phyloP scores from a whole-genome alignment of 2,888 invertebrate genomes.

The Cheilosia variabilis region DNA sequence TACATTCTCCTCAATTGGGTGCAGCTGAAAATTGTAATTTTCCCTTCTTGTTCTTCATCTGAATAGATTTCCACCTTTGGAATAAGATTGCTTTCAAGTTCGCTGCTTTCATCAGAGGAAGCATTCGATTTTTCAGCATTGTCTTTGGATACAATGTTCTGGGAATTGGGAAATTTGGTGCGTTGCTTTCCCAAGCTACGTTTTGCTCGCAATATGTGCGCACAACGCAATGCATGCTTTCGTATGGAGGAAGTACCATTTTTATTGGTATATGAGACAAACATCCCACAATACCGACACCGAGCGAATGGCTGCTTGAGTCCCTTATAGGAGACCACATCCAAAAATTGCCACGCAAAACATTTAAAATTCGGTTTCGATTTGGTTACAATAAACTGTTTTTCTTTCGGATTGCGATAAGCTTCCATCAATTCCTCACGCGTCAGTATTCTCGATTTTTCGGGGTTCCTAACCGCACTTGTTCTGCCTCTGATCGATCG shows the following conservation, averaged over 20 bases:
- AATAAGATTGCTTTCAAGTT: constrained; percentile 18
- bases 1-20: constrained; percentile 28
- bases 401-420: constrained; percentile 39
- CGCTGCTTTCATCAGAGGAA: constrained; percentile 30
- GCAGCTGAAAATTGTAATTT: not conserved
- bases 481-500: not conserved
- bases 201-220: constrained; percentile 36
- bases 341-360: constrained; percentile 63
- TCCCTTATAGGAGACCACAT: constrained; percentile 47
- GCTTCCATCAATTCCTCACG: constrained; percentile 20
- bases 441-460: constrained; percentile 28
- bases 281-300: constrained; percentile 36
- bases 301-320: constrained; percentile 50
- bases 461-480: not conserved
- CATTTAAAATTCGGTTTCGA: constrained; percentile 54
- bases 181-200: constrained; percentile 28
- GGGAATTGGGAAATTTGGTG: not conserved
- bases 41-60: constrained; percentile 23
- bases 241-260: constrained; percentile 61
- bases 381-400: constrained; percentile 32
- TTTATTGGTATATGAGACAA: constrained; percentile 51
- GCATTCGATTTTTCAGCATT: not conserved
- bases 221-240: constrained; percentile 55
- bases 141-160: not conserved
- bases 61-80: constrained; percentile 47